A percentile compares a stretch with the other conserved stretches of the same genome.
Evolutionary conservation across 2,797 vertebrate species (phyloP).

Genomic region (Alfaro cultratus): DNA sequence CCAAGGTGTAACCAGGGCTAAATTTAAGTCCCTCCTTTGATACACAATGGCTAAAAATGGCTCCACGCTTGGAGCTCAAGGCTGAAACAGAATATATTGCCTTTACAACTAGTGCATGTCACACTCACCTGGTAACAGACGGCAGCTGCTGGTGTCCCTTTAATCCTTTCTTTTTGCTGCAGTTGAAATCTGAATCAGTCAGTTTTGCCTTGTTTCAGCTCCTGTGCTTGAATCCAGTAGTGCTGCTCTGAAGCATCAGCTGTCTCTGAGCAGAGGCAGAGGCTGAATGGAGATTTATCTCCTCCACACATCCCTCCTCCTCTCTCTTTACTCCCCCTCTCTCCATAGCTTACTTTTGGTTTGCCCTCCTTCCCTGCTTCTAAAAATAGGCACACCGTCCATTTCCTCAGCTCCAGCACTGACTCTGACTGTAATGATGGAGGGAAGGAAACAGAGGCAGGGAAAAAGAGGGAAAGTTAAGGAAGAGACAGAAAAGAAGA

Average conservation of each 20-base stretch:
- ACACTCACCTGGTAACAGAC: constrained; percentile 63
- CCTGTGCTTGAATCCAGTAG: constrained; percentile 32
- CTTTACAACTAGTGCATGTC: constrained; percentile 24
- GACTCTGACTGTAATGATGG: constrained; percentile 72
- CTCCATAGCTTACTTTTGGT: constrained; percentile 68
- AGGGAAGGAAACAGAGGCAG: constrained; percentile 50
- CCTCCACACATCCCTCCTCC: constrained; percentile 55
- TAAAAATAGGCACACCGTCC: constrained; percentile 80
- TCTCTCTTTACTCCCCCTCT: constrained; percentile 40
- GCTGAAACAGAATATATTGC: constrained; percentile 30
- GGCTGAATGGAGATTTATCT: constrained; percentile 73
- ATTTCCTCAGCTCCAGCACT: constrained; percentile 67
- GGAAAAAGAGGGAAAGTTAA: constrained; percentile 1
- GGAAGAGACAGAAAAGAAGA: not conserved
- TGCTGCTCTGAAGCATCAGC: constrained; percentile 55
- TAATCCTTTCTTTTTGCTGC: constrained; percentile 9
- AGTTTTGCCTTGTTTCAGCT: constrained; percentile 5
- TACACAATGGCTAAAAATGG: constrained; percentile 60
- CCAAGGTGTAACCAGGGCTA: constrained; percentile 71
- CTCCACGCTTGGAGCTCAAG: constrained; percentile 30
- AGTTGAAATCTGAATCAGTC: constrained; percentile 22
- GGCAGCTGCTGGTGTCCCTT: constrained; percentile 23
- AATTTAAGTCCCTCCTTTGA: constrained; percentile 74
- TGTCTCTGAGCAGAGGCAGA: constrained; percentile 69
- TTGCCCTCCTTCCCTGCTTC: constrained; percentile 76